These are phyloP conservation scores for Spheniscus humboldti DNA, from an alignment of 2,797 vertebrate species.

Conservation along the genomic window DNA sequence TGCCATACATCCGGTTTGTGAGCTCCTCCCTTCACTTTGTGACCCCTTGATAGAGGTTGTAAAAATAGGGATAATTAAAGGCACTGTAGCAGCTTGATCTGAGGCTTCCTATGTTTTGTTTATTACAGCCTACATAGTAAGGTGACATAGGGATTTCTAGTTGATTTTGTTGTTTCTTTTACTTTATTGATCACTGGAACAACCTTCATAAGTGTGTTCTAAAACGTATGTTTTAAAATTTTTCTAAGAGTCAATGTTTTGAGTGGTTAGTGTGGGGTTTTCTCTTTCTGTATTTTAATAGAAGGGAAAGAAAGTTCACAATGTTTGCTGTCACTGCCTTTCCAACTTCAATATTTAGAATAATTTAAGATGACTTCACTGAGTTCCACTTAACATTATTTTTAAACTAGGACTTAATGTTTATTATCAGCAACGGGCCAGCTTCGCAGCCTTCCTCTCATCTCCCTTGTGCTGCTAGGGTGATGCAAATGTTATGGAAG, in stretches of 20 bases:
- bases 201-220: not conserved
- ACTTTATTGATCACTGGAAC: not conserved
- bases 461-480: not conserved
- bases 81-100: not conserved
- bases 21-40: not conserved
- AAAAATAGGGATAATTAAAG: not conserved
- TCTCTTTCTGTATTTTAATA: not conserved
- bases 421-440: not conserved
- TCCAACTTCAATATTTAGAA: not conserved
- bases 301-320: not conserved
- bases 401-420: not conserved
- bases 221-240: not conserved
- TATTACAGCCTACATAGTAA: not conserved
- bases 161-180: slow-evolving; percentile 7
- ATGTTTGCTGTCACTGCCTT: not conserved
- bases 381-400: not conserved
- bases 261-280: not conserved
- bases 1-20: not conserved
- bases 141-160: not conserved
- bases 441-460: not conserved
- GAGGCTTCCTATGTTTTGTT: not conserved
- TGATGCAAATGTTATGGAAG: not conserved
- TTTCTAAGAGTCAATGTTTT: not conserved
- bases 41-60: not conserved
- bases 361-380: not conserved